Evolutionary conservation across 2,888 invertebrate genomes (phyloP), one percentile per base, ranked within the genome.

Genomic region (Drosophila falleni): DNA sequence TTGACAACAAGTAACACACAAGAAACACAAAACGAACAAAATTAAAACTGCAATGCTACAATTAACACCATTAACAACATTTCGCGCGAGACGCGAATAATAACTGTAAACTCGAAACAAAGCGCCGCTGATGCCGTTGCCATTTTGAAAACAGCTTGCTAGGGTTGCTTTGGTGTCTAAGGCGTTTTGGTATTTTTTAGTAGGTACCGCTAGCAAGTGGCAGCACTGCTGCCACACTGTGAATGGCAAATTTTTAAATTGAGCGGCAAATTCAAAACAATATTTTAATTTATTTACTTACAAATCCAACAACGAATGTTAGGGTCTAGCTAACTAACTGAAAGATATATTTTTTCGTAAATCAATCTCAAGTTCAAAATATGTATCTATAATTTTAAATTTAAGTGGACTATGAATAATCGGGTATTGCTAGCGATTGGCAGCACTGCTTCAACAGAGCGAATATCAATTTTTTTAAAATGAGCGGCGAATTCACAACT

Each of bases 51-150:
- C 58, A 63, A 50, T 13, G 39, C 44, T 35, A 58, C 60, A 66
- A 46, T 68, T 70, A 71, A 67, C 64, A 71, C 69, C 67, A 86
- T 65, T 65, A 65, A 79, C 50, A 56, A 53, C 5, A 62, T 26
- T 33, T 37, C 51, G 47, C 49, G 60, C 44, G 51, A 50, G 35
- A 55, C 16, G 29, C 35, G 11, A 58, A 49, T 59, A 65, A 68
- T 46, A 63, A 73, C 63, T 55, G 50, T 29, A 37, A 54, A 51
- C 54, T 70, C 61, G 64, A 77, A 79, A 64, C 46, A 39, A 70
- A 49, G 74, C 74, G 78, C 71, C 56, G 75, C 49, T 49, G 65
- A 71, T 59, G 78, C 78, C 71, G 78, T 71, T 81, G 71, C 75
- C 80, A 78, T 81, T 80, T 80, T 80, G 74, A 78, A 79, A 64